These are phyloP conservation scores for Gadopsis marmoratus DNA, from an alignment of 2,797 vertebrate species.

Conservation along the genomic window DNA sequence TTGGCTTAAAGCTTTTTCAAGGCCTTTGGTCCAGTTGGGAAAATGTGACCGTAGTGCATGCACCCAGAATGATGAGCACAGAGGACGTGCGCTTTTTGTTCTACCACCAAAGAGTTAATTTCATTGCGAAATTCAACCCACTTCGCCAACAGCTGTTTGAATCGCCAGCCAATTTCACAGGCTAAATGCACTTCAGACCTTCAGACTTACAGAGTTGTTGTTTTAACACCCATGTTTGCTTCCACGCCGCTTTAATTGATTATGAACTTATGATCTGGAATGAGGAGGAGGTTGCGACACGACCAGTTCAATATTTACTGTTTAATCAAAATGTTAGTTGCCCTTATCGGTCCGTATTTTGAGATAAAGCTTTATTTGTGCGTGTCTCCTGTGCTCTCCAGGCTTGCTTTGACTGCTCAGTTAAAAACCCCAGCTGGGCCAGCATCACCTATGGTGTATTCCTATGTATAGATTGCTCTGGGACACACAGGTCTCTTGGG, in stretches of 20 bases:
- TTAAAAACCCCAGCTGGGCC: conserved; percentile 98
- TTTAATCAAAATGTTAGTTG: neutral
- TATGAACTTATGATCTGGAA: neutral
- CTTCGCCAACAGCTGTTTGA: conserved; percentile 59
- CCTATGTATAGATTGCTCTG: conserved; percentile 97
- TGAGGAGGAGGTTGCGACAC: neutral
- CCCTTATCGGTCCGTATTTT: neutral
- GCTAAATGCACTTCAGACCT: conserved; percentile 19
- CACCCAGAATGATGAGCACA: neutral
- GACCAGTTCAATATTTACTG: neutral
- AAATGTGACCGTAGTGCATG: neutral
- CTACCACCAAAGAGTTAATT: neutral
- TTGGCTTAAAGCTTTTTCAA: neutral
- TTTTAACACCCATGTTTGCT: neutral
- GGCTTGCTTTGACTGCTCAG: conserved; percentile 95
- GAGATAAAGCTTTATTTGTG: neutral
- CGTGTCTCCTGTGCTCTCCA: conserved; percentile 52
- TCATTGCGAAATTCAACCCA: neutral
- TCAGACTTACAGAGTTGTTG: neutral
- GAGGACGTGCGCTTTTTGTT: neutral
- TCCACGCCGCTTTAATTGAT: conserved; percentile 32
- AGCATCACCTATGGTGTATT: conserved; percentile 98
- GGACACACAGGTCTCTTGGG: conserved; percentile 94
- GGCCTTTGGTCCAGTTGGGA: neutral
- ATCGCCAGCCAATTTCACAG: neutral